phyloP scores from a whole-genome alignment of 2,797 vertebrate species.

The Malacoctenus gilli region DNA sequence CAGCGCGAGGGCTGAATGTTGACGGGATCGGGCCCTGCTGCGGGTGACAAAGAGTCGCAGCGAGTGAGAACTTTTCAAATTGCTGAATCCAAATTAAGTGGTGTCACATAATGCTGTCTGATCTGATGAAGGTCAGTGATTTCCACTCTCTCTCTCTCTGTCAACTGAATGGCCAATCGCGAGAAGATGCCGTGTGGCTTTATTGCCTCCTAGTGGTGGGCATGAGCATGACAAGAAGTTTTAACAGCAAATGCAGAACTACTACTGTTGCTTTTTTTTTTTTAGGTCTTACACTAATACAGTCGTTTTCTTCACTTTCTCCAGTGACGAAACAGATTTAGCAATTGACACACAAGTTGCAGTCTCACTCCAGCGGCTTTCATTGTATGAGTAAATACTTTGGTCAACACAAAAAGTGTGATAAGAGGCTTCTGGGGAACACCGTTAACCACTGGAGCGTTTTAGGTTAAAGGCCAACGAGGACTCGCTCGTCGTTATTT shows the following conservation, averaged over 20 bases:
- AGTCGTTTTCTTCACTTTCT: too few species aligned
- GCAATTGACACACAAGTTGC: too few species aligned
- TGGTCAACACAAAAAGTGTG: not conserved
- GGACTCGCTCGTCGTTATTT: too few species aligned
- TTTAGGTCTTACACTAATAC: too few species aligned
- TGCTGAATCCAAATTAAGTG: slow-evolving; percentile 12
- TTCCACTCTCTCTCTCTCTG: slow-evolving; percentile 4
- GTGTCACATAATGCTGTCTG: slow-evolving; percentile 16
- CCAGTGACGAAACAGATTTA: too few species aligned
- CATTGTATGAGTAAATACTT: not conserved
- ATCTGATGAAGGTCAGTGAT: slow-evolving; percentile 3
- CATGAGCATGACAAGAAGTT: not conserved
- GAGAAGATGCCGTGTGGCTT: slow-evolving; percentile 18
- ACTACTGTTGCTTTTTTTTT: not conserved
- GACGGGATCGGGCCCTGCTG: slow-evolving; percentile 1
- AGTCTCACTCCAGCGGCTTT: not conserved
- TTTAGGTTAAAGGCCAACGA: not conserved
- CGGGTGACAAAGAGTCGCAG: slow-evolving; percentile 1
- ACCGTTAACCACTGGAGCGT: not conserved
- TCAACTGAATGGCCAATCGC: not conserved
- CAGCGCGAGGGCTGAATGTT: slow-evolving; percentile 3
- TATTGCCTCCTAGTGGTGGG: slow-evolving; percentile 66
- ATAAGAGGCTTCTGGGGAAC: not conserved
- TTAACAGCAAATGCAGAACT: not conserved
- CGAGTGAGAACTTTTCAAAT: slow-evolving; percentile 15